Evolutionary conservation across 2,888 invertebrate genomes (phyloP).

Genomic region (Chrysodeixis includens): DNA sequence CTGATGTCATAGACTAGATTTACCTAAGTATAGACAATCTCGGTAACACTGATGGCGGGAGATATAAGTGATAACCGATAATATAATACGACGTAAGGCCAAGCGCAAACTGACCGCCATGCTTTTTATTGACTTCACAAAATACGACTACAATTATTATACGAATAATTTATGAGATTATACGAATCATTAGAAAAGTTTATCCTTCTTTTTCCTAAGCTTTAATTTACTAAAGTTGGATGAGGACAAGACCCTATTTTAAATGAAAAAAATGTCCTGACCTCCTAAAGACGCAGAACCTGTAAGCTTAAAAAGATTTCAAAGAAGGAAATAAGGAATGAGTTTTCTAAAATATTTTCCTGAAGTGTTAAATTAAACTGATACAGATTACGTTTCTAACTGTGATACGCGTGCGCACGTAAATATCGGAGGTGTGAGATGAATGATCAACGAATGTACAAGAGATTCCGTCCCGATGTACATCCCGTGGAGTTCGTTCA

Average conservation of each 20-base stretch:
- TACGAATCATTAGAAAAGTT: too few relatives aligned
- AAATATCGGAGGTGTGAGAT: constrained; percentile 1
- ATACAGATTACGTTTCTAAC: background rate
- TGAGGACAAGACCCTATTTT: too few relatives aligned
- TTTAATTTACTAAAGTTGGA: too few relatives aligned
- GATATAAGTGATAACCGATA: constrained; percentile 66
- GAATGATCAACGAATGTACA: background rate
- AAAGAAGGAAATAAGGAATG: too few relatives aligned
- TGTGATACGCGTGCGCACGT: background rate
- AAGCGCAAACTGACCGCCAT: background rate
- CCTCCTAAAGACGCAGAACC: too few relatives aligned
- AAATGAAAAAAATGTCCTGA: too few relatives aligned
- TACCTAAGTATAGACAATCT: constrained; percentile 62
- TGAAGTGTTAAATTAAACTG: background rate
- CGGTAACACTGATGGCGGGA: constrained; percentile 53
- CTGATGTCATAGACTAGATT: constrained; percentile 5
- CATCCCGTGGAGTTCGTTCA: background rate
- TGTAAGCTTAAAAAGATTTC: too few relatives aligned
- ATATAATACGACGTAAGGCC: constrained; percentile 25
- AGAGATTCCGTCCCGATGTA: background rate
- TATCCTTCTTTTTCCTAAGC: too few relatives aligned
- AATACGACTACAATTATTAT: too few relatives aligned
- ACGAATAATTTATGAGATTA: too few relatives aligned
- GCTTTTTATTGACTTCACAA: too few relatives aligned
- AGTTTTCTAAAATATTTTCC: background rate